Conservation (phyloP, 2,797 vertebrate genomes). For the Gallinago solitaria region DNA sequence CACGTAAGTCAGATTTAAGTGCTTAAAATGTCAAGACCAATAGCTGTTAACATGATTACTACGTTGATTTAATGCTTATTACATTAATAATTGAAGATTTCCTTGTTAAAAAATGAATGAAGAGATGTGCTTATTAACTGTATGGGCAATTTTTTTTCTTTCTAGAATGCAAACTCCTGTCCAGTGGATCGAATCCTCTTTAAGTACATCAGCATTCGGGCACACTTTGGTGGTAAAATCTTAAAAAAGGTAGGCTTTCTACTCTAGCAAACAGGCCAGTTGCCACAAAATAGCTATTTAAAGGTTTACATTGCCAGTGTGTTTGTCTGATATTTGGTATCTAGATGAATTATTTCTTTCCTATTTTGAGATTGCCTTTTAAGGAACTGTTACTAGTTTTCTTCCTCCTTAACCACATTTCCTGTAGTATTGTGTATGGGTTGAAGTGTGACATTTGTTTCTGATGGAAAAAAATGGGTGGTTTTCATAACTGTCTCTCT, state of each 20-base stretch:
- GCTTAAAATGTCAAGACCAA: not conserved
- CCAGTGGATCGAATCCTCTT: slow-evolving; percentile 93
- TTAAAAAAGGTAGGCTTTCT: slow-evolving; percentile 85
- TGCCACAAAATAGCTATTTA: not conserved
- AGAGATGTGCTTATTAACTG: not conserved
- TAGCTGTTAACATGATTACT: not conserved
- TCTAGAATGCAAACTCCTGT: slow-evolving; percentile 95
- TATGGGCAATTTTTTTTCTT: not conserved
- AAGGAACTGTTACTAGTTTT: not conserved
- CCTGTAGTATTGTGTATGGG: not conserved
- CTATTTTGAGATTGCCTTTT: not conserved
- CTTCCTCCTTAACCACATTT: not conserved
- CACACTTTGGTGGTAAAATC: slow-evolving; percentile 87
- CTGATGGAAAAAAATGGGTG: not conserved
- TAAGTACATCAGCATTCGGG: slow-evolving; percentile 87
- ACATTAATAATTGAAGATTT: not conserved
- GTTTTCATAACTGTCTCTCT: not conserved
- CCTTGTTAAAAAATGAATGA: not conserved
- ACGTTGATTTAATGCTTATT: not conserved
- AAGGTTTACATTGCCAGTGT: not conserved
- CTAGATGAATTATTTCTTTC: not conserved
- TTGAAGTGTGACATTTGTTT: not conserved
- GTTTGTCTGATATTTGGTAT: not conserved
- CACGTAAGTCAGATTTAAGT: not conserved
- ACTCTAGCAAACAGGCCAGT: not conserved